Conservation (phyloP, 2,113 vertebrate species). For the Psammodynastes pulverulentus region DNA sequence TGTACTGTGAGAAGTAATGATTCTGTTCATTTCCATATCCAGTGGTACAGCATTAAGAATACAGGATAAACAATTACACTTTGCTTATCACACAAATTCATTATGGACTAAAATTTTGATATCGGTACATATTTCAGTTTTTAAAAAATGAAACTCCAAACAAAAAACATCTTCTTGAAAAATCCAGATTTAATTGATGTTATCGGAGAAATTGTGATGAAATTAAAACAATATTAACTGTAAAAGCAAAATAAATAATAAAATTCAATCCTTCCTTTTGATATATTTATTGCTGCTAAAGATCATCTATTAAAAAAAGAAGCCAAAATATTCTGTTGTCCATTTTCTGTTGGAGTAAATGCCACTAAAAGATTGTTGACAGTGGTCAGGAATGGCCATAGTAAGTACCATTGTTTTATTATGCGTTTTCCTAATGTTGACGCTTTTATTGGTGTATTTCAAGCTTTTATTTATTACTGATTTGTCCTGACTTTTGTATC, state of each 20-base stretch:
- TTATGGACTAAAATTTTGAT: neutral
- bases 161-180: neutral
- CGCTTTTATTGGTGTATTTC: neutral
- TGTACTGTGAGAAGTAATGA: conserved; percentile 15
- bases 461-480: neutral
- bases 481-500: neutral
- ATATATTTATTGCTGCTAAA: neutral
- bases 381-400: neutral
- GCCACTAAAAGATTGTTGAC: neutral
- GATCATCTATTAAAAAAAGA: neutral
- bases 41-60: neutral
- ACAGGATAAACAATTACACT: neutral
- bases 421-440: neutral
- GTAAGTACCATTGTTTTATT: neutral
- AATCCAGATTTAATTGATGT: neutral
- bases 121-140: neutral
- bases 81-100: neutral
- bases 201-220: neutral
- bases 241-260: neutral
- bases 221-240: neutral
- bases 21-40: neutral
- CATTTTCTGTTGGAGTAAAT: neutral
- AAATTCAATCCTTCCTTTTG: neutral
- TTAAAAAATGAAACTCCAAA: neutral
- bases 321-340: neutral